These are phyloP conservation scores for Malurus alboscapulatus DNA, from an alignment of 2,113 vertebrate genomes.

Conservation along the genomic window DNA sequence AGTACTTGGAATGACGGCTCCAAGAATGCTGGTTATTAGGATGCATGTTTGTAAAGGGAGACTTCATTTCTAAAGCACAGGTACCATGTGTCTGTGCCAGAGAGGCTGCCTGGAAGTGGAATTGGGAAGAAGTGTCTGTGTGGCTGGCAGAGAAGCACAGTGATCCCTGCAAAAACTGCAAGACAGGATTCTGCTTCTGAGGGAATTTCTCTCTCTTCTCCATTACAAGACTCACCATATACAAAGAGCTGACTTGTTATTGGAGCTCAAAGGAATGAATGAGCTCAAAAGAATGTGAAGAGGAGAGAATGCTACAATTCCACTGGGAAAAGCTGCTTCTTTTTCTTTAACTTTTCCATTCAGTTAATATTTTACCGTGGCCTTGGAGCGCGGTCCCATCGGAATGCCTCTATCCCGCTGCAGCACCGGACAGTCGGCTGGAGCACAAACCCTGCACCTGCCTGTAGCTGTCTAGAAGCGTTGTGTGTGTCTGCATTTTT, in stretches of 20 bases:
- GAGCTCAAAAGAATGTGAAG: slow-evolving; percentile 52
- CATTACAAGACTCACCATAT: slow-evolving; percentile 10
- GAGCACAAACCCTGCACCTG: slow-evolving; percentile 21
- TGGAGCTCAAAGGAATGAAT: slow-evolving; percentile 61
- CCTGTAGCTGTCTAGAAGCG: neutral
- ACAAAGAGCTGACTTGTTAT: slow-evolving; percentile 58
- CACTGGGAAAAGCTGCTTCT: slow-evolving; percentile 31
- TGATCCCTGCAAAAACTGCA: neutral
- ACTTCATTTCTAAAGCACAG: neutral
- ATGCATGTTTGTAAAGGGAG: neutral
- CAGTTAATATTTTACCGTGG: slow-evolving; percentile 25
- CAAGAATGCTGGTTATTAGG: neutral
- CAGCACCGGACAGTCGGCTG: neutral
- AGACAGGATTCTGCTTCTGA: neutral
- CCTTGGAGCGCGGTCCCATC: neutral
- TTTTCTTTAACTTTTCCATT: neutral
- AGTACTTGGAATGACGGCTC: neutral
- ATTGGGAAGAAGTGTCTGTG: neutral
- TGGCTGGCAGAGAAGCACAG: neutral
- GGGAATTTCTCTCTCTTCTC: neutral
- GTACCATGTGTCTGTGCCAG: neutral
- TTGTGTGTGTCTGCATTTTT: slow-evolving; percentile 44
- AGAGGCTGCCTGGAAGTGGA: neutral
- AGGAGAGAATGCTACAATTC: slow-evolving; percentile 36
- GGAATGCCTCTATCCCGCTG: neutral